phyloP scores from a whole-genome alignment of 2,888 invertebrate species.

The Andrena minutula region DNA sequence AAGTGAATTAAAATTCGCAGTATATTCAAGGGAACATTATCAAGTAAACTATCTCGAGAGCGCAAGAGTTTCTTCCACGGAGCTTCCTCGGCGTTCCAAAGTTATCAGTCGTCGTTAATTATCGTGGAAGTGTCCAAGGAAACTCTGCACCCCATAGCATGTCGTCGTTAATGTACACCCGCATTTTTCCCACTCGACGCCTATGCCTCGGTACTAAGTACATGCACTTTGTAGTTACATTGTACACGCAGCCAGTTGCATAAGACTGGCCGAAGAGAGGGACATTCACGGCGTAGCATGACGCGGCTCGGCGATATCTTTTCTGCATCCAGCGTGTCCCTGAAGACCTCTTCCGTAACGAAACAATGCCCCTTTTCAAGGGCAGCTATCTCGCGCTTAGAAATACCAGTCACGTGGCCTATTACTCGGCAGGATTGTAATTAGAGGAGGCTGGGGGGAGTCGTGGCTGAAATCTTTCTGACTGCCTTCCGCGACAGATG shows the following conservation, averaged over 20 bases:
- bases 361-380: constrained; percentile 63
- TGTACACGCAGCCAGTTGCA: constrained; percentile 42
- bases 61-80: not conserved
- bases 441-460: constrained; percentile 27
- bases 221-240: constrained; percentile 51
- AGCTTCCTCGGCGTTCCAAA: not conserved
- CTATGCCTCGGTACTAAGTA: constrained; percentile 34
- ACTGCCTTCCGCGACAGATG: not conserved
- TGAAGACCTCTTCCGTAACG: constrained; percentile 50
- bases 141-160: not conserved
- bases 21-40: too few relatives aligned
- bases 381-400: constrained; percentile 41
- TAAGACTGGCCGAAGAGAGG: constrained; percentile 41
- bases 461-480: constrained; percentile 11
- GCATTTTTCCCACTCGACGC: constrained; percentile 38
- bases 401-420: constrained; percentile 44
- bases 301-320: constrained; percentile 43
- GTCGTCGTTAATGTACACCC: not conserved
- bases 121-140: constrained; percentile 11
- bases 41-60: not conserved
- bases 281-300: constrained; percentile 31
- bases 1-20: too few relatives aligned
- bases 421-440: constrained; percentile 48
- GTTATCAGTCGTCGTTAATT: not conserved
- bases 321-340: constrained; percentile 47